Evolutionary conservation across 2,113 vertebrate species (phyloP).

Genomic region (Malurus alboscapulatus): DNA sequence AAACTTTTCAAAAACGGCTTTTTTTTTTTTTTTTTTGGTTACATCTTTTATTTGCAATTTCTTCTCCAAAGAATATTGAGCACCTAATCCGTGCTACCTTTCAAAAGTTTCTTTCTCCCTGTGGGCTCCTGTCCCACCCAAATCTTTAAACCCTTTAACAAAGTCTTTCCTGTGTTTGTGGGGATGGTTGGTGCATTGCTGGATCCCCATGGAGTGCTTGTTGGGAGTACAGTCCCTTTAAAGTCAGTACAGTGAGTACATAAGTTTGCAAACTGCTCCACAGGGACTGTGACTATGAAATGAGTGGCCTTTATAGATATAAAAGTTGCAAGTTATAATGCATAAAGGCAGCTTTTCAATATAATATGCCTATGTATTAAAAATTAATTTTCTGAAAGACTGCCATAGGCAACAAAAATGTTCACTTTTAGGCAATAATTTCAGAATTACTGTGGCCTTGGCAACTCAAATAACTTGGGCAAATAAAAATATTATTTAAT

Average conservation of each 20-base stretch:
- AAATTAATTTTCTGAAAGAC: constrained; percentile 16
- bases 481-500: neutral
- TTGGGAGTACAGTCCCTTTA: neutral
- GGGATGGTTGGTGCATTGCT: neutral
- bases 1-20: neutral
- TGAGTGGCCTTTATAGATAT: neutral
- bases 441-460: neutral
- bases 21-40: neutral
- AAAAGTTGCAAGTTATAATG: neutral
- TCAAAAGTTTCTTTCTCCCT: neutral
- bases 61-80: neutral
- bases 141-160: neutral
- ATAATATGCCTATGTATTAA: neutral
- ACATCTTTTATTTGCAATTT: neutral
- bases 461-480: neutral
- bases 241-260: neutral
- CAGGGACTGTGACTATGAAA: neutral
- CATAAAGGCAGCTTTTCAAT: neutral
- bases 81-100: accelerated
- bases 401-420: neutral
- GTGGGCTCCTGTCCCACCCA: neutral
- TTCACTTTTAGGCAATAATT: neutral
- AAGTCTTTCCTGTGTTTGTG: neutral
- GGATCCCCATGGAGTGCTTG: neutral
- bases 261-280: neutral